A percentile compares a stretch with the other conserved stretches of the same genome.
phyloP scores from a whole-genome alignment of 2,797 vertebrate genomes.

The Enteromius thamalakanensis region DNA sequence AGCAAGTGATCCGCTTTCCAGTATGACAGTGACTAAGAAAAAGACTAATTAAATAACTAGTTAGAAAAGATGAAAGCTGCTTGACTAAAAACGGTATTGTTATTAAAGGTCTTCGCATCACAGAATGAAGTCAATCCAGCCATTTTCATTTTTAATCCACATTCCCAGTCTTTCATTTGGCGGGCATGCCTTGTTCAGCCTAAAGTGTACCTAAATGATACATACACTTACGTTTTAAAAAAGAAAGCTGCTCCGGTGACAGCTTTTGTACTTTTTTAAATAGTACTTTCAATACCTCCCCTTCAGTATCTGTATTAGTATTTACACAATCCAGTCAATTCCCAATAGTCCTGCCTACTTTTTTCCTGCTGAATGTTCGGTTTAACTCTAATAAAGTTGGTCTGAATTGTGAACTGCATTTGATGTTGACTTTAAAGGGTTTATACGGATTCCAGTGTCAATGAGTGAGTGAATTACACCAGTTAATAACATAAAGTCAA shows the following conservation, averaged over 20 bases:
- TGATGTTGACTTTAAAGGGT: neutral
- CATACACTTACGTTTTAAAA: neutral
- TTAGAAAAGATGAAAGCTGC: neutral
- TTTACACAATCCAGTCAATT: neutral
- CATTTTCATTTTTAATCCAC: neutral
- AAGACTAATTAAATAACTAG: neutral
- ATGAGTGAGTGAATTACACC: neutral
- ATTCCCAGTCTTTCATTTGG: neutral
- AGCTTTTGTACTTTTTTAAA: neutral
- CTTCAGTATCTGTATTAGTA: neutral
- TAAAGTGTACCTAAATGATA: neutral
- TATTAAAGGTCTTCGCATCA: neutral
- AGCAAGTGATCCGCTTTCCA: neutral
- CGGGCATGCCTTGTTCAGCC: neutral
- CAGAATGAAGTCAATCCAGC: neutral
- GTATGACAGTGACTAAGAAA: neutral
- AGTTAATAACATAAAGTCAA: conserved; percentile 31
- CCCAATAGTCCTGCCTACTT: neutral
- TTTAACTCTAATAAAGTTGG: neutral
- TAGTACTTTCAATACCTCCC: neutral
- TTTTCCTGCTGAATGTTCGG: neutral
- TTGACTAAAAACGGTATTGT: neutral
- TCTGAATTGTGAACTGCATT: neutral
- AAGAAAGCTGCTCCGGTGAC: neutral
- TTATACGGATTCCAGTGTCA: conserved; percentile 17